These are phyloP conservation scores for Pollachius pollachius DNA, from an alignment of 2,113 vertebrate species.

Conservation along the genomic window DNA sequence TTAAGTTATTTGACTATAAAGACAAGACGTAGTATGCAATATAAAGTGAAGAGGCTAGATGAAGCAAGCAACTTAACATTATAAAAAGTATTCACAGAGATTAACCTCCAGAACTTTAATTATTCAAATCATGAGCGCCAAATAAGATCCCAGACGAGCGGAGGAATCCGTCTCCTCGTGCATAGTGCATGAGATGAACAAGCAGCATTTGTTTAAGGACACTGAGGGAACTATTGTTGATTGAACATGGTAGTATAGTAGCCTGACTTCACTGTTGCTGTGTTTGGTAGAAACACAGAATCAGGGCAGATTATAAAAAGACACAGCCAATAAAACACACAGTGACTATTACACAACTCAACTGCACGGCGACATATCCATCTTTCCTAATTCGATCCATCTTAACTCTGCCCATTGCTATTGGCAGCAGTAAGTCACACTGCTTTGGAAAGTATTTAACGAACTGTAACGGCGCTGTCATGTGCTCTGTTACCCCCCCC, in stretches of 20 bases:
- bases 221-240: slow-evolving; percentile 62
- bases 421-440: slow-evolving; percentile 21
- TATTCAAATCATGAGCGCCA: slow-evolving; percentile 1
- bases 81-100: background rate
- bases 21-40: no score
- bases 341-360: slow-evolving; percentile 40
- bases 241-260: slow-evolving; percentile 28
- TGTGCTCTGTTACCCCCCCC: slow-evolving; percentile 39
- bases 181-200: slow-evolving; percentile 56
- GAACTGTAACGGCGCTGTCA: slow-evolving; percentile 36
- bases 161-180: slow-evolving; percentile 15
- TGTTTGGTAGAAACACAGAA: slow-evolving; percentile 53
- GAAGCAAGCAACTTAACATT: no score
- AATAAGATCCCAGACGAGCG: slow-evolving; percentile 17
- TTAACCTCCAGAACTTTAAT: background rate
- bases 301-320: slow-evolving; percentile 55
- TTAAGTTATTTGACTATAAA: no score
- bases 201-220: slow-evolving; percentile 57
- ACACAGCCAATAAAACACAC: slow-evolving; percentile 35
- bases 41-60: no score
- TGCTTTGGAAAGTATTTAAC: slow-evolving; percentile 21
- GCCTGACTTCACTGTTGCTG: slow-evolving; percentile 54
- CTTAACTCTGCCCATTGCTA: slow-evolving; percentile 11
- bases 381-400: slow-evolving; percentile 30
- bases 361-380: slow-evolving; percentile 14